Percentiles rank a stretch among this genome's conserved stretches.
These are phyloP conservation scores for Villa cingulata DNA, from an alignment of 2,888 invertebrate species.

Conservation along the genomic window DNA sequence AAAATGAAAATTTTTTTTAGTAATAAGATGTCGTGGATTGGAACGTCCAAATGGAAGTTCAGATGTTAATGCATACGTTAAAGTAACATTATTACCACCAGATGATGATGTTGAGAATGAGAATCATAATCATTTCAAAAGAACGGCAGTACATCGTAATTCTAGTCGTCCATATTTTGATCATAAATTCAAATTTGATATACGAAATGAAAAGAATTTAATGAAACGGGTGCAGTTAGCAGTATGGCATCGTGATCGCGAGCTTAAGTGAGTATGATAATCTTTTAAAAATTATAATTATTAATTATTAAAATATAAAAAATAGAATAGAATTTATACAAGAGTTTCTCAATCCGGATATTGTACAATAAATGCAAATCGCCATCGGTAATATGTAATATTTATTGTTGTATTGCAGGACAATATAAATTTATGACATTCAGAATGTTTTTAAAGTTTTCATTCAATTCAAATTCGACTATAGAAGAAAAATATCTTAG, in stretches of 20 bases:
- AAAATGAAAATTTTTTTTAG: constrained; percentile 41
- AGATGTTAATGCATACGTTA: constrained; percentile 67
- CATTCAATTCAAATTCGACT: no score
- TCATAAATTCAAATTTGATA: constrained; percentile 57
- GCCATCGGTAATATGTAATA: no score
- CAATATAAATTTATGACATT: no score
- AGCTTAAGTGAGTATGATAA: constrained; percentile 56
- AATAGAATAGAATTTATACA: no score
- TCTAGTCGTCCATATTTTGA: constrained; percentile 67
- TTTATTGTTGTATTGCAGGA: no score
- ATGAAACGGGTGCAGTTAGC: constrained; percentile 54
- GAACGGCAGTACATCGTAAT: constrained; percentile 69
- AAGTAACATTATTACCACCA: constrained; percentile 39
- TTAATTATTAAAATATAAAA: no score
- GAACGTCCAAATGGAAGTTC: constrained; percentile 48
- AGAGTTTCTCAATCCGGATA: no score
- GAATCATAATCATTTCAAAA: constrained; percentile 46
- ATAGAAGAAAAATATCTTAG: no score
- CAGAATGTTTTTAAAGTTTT: no score
- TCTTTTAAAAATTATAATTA: no score
- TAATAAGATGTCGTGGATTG: constrained; percentile 63
- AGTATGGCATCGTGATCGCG: constrained; percentile 76
- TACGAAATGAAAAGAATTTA: constrained; percentile 31
- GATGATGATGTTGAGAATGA: constrained; percentile 1
- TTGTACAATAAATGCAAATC: no score